Evolutionary conservation across 2,797 vertebrate genomes (phyloP).

Genomic region (Synanceia verrucosa): DNA sequence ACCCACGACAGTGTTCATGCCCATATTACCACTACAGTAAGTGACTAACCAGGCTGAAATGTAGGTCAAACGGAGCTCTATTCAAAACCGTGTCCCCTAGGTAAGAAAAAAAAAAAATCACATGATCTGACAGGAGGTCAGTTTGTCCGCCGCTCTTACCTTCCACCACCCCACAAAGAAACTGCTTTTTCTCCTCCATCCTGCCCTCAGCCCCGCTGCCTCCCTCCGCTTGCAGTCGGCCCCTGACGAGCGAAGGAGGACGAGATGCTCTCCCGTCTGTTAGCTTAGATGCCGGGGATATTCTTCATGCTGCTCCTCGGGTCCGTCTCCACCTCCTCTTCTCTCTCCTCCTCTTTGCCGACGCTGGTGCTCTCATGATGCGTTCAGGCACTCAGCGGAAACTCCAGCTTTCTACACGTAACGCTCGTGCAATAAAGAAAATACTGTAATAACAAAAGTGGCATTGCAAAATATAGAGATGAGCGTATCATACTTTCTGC

Average conservation of each 20-base stretch:
- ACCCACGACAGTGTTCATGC: background rate
- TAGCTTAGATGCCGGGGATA: slow-evolving; percentile 32
- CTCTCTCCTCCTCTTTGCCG: background rate
- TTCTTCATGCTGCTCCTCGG: slow-evolving; percentile 61
- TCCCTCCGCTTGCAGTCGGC: slow-evolving; percentile 35
- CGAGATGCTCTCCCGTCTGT: slow-evolving; percentile 40
- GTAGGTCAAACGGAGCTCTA: slow-evolving; percentile 51
- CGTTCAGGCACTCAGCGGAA: slow-evolving; percentile 52
- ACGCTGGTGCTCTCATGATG: slow-evolving; percentile 43
- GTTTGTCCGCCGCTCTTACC: slow-evolving; percentile 69
- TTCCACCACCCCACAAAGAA: slow-evolving; percentile 86
- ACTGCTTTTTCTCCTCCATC: slow-evolving; percentile 79
- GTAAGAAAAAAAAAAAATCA: slow-evolving; percentile 14
- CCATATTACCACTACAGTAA: background rate
- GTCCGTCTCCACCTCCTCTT: slow-evolving; percentile 44
- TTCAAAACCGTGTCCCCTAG: slow-evolving; percentile 15
- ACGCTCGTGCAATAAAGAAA: background rate
- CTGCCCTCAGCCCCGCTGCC: slow-evolving; percentile 24
- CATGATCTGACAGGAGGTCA: slow-evolving; percentile 52
- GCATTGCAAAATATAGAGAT: background rate
- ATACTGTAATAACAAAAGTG: background rate
- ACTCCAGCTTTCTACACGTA: background rate
- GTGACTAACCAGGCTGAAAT: slow-evolving; percentile 25
- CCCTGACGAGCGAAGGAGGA: slow-evolving; percentile 29
- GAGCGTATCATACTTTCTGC: too few relatives aligned